Evolutionary conservation across 1,140 invertebrate species (phyloP), one percentile per base, ranked within the genome.

Genomic region (Nasonia vitripennis): DNA sequence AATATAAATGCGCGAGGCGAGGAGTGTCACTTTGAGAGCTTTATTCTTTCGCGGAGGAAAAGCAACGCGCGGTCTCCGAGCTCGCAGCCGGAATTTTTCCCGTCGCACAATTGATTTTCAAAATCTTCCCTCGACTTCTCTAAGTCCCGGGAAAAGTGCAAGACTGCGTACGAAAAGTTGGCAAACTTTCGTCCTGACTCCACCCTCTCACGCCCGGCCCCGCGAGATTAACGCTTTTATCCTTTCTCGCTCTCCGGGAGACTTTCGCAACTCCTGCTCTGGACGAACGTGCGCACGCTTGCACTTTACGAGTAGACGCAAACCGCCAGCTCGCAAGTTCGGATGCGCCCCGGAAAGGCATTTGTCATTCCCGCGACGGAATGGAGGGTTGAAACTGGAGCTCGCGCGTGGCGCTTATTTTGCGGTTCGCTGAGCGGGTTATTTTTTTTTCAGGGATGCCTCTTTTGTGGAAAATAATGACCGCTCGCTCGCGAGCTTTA

Each of bases 391-490:
- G 1, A 62, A 62, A 62, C 17, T n/a, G 55, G 17, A 62, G 17
- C 55, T 62, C 14, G 34, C 14, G 34, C 34, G 55, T 62, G 4
- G 7, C 55, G 17, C 55, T 17, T 55, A 20, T 70, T 10, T 71
- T n/a, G 68, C 1, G 68, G 68, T 2, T 27, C 10, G 17, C 23
- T 27, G 7, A 31, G 17, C 20, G 68, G 23, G 68, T 10, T 71
- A 70, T 48, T 45, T 75, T 81, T 81, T 81, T 74, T 34, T 55
- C 73, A 14, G 62, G 37, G 37, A 17, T 20, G 9, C 31, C 17
- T 31, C 9, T 74, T 82, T 82, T 74, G 80, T n/a, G 20, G 10
- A 82, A 74, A 82, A 55, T 82, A 82, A 82, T 82, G 41, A 71
- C 17, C 74, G 23, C 23, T 2, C 17, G 20, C 17, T 14, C 14